Evolutionary conservation across 1,140 invertebrate species (phyloP).

Genomic region (Temnothorax longispinosus): DNA sequence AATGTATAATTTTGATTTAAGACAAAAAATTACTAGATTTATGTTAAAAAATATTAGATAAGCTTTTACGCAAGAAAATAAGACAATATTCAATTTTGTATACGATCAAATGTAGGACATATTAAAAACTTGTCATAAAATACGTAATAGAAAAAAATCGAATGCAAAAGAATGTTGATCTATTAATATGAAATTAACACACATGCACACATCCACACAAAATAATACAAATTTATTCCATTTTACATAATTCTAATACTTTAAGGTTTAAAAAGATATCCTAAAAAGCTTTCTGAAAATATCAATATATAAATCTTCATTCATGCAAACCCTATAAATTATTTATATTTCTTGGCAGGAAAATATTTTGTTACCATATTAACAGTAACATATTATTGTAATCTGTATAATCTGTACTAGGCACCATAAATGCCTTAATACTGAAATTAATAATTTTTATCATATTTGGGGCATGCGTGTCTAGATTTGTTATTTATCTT

Average conservation of each 20-base stretch:
- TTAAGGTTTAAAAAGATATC: background rate
- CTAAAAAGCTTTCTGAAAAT: background rate
- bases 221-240: conserved; percentile 27
- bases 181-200: conserved; percentile 7
- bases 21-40: background rate
- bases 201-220: background rate
- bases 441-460: background rate
- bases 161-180: conserved; percentile 20
- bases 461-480: background rate
- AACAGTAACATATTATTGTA: conserved; percentile 4
- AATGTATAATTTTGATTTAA: background rate
- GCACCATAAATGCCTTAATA: background rate
- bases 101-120: conserved; percentile 36
- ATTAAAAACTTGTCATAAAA: background rate
- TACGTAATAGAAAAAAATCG: conserved; percentile 14
- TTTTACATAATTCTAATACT: background rate
- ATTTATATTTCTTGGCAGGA: background rate
- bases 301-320: background rate
- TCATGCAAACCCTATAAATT: background rate
- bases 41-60: conserved; percentile 23
- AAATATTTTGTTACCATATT: background rate
- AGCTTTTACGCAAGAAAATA: conserved; percentile 31
- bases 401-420: background rate
- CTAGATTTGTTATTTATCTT: background rate
- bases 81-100: conserved; percentile 62